Conservation (phyloP, 2,888 invertebrate genomes). For the Heliconius hortense region DNA sequence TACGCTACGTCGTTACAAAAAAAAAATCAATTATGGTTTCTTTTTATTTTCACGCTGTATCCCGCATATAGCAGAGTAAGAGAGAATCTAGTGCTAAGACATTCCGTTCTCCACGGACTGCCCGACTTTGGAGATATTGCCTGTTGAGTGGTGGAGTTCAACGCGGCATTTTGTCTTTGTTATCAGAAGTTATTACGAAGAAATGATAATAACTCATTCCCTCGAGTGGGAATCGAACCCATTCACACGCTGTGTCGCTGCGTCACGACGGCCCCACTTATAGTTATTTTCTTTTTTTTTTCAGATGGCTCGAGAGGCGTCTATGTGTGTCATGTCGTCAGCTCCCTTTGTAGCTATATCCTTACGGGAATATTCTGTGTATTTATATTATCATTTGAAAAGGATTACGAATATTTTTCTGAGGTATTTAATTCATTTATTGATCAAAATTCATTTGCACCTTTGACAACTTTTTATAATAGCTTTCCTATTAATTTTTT, state of each 20-base stretch:
- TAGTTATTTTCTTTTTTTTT: constrained; percentile 42
- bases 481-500: too few relatives aligned
- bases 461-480: background rate
- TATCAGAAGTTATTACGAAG: background rate
- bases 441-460: background rate
- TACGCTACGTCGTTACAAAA: background rate
- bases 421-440: constrained; percentile 55
- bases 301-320: constrained; percentile 65
- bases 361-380: constrained; percentile 71
- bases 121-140: background rate
- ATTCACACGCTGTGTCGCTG: background rate
- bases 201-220: background rate
- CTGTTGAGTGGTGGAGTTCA: background rate
- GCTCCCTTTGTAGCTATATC: constrained; percentile 67
- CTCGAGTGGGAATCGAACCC: background rate
- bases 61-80: background rate
- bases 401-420: constrained; percentile 73
- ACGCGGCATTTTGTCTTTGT: background rate
- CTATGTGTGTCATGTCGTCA: constrained; percentile 66
- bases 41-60: background rate
- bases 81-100: background rate
- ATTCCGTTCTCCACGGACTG: background rate
- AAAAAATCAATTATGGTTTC: background rate
- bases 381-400: constrained; percentile 73
- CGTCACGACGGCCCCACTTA: background rate